Base-by-base conservation (phyloP, 2,113 vertebrate species). In the Erythrocercus mccallii region DNA sequence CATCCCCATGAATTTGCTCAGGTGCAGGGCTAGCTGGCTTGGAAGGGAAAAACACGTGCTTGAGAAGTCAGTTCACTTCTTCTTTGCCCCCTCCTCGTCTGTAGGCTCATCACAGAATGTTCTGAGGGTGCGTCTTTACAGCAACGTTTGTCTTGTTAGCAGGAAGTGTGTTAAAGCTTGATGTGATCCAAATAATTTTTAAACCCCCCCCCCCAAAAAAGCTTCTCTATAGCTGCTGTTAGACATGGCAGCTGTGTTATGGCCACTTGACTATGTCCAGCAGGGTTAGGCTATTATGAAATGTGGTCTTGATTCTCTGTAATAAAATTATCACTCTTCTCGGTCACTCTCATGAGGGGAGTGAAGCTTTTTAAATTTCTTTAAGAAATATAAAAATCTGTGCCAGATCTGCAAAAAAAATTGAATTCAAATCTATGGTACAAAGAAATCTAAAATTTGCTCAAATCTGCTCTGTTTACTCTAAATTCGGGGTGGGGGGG, bases 231-330 rank as follows among this genome's bases (percentile, higher is more conserved):
- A 2, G 58, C 53, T 38, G 28, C 40, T 47, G 19, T 66, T 54
- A 40, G 51, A 50, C 0, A 0, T 4, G 5, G 31, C 0, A 0
- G 42, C 18, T 76, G 37, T 62, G 44, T n/a, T 56, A 38, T 21
- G 47, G 28, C 28, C 42, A 14, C 45, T 73, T 48, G 69, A 44
- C 17, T 45, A 5, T 11, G 45, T 15, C 2, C 10, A 64, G 12
- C 24, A 60, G 33, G 3, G 3, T 68, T 25, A 76, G 38, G 31
- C 17, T 7, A 5, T 37, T 73, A 25, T 0, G 2, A 50, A 70
- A 12, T 11, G 15, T 16, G 2, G 47, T 74, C 51, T 68, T 74
- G 50, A 58, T 48, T 70, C 18, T 40, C 25, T 2, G 4, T 66
- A 77, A 53, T 16, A 53, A 73, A 51, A 61, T 11, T 35, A 31